Percentiles rank a stretch among this genome's conserved stretches.
Evolutionary conservation across 2,113 vertebrate species (phyloP).

Genomic region (Notothenia rossii): DNA sequence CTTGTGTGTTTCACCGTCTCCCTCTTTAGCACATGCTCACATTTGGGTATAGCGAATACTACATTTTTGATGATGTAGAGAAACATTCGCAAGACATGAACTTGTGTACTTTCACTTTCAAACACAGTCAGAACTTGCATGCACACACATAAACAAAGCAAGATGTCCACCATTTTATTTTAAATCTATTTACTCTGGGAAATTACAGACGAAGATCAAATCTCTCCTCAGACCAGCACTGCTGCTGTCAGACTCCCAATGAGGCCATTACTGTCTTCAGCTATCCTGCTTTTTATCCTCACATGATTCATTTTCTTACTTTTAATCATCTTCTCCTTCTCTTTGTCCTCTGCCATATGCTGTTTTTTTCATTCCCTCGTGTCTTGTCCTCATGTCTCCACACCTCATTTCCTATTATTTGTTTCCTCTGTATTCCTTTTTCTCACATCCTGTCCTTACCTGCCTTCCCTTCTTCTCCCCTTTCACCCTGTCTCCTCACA

Average conservation of each 20-base stretch:
- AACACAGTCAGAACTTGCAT: background rate
- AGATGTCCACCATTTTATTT: background rate
- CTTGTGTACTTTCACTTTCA: background rate
- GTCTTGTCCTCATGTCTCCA: background rate
- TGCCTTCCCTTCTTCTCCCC: background rate
- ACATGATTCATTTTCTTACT: constrained; percentile 9
- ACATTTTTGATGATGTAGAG: background rate
- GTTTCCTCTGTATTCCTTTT: background rate
- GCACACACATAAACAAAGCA: background rate
- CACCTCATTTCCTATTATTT: background rate
- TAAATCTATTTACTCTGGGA: constrained; percentile 12
- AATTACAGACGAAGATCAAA: constrained; percentile 28
- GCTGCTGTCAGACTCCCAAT: constrained; percentile 48
- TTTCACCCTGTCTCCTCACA: constrained; percentile 9
- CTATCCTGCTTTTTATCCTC: constrained; percentile 13
- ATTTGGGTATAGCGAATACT: background rate
- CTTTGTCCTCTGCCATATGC: constrained; percentile 18
- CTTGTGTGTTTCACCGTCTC: background rate
- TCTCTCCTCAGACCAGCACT: constrained; percentile 10
- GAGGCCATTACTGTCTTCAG: constrained; percentile 33
- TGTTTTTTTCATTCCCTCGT: background rate
- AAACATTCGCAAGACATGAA: background rate
- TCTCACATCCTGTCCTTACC: constrained; percentile 25
- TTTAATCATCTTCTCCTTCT: background rate
- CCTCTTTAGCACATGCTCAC: background rate